A percentile compares a stretch with the other conserved stretches of the same genome.
phyloP scores from a whole-genome alignment of 2,797 vertebrate genomes.

The Mormyrus proboscirostris region DNA sequence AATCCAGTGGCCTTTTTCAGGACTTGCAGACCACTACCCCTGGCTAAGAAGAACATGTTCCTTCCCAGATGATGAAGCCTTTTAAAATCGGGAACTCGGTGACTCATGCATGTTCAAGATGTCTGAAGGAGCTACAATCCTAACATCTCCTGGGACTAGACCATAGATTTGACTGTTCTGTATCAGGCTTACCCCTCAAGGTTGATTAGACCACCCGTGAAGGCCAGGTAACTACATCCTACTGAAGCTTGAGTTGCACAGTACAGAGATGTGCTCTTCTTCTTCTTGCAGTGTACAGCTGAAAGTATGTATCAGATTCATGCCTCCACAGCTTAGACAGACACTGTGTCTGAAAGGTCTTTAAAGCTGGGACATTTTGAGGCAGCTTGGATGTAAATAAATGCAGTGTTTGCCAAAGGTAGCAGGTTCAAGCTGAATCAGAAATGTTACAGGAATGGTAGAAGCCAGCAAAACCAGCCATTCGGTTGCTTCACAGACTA shows the following conservation, averaged over 20 bases:
- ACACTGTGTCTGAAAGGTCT: background rate
- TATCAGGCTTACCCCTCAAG: background rate
- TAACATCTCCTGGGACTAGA: background rate
- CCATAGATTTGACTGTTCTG: background rate
- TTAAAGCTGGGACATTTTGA: background rate
- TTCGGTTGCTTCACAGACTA: background rate
- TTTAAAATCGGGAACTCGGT: background rate
- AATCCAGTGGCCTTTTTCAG: background rate
- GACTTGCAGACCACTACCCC: background rate
- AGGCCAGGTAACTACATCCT: background rate
- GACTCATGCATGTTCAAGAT: background rate
- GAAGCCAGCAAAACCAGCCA: background rate
- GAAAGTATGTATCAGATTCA: background rate
- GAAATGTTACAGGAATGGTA: background rate
- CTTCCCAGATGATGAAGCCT: background rate
- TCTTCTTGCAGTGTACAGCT: background rate
- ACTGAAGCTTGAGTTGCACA: background rate
- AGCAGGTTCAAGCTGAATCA: background rate
- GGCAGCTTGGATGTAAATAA: slow-evolving; percentile 17
- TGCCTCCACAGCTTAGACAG: background rate
- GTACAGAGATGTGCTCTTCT: background rate
- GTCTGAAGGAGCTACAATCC: background rate
- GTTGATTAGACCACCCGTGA: background rate
- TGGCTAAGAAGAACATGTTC: background rate
- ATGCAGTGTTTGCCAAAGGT: slow-evolving; percentile 24